These are phyloP conservation scores for Thrips palmi DNA, from an alignment of 1,140 invertebrate genomes.

Conservation along the genomic window DNA sequence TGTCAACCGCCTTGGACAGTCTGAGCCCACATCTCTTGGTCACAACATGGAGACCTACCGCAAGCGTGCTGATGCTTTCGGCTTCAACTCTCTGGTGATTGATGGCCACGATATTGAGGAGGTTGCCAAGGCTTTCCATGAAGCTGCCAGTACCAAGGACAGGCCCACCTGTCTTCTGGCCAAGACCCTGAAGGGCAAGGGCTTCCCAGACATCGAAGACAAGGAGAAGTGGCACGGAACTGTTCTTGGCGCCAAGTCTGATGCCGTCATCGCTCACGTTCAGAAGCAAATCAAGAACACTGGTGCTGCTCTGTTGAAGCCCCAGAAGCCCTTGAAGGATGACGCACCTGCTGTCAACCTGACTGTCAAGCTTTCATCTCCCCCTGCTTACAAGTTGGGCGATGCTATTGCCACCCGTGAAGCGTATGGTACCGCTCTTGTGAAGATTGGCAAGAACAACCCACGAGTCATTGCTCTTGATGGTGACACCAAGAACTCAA, in stretches of 20 bases:
- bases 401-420: conserved; percentile 76
- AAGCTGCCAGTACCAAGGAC: conserved; percentile 52
- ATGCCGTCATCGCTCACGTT: conserved; percentile 53
- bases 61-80: conserved; percentile 78
- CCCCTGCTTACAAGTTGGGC: conserved; percentile 68
- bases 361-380: conserved; percentile 52
- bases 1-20: conserved; percentile 93
- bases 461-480: conserved; percentile 77
- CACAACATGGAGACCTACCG: conserved; percentile 84
- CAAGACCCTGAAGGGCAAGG: conserved; percentile 91
- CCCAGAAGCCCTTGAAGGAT: conserved; percentile 43
- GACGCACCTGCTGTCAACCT: conserved; percentile 56
- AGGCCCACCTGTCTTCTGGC: conserved; percentile 86
- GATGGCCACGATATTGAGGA: conserved; percentile 93
- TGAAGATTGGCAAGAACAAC: conserved; percentile 74
- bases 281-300: conserved; percentile 41
- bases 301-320: conserved; percentile 31
- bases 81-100: conserved; percentile 78
- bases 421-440: conserved; percentile 86
- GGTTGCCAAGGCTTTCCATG: conserved; percentile 71
- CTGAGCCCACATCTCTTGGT: conserved; percentile 79
- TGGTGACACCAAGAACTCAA: conserved; percentile 97
- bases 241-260: conserved; percentile 65
- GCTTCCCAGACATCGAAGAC: conserved; percentile 81
- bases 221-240: conserved; percentile 95